These are phyloP conservation scores for Chloromyia formosa DNA, from an alignment of 2,888 invertebrate species.

Conservation along the genomic window DNA sequence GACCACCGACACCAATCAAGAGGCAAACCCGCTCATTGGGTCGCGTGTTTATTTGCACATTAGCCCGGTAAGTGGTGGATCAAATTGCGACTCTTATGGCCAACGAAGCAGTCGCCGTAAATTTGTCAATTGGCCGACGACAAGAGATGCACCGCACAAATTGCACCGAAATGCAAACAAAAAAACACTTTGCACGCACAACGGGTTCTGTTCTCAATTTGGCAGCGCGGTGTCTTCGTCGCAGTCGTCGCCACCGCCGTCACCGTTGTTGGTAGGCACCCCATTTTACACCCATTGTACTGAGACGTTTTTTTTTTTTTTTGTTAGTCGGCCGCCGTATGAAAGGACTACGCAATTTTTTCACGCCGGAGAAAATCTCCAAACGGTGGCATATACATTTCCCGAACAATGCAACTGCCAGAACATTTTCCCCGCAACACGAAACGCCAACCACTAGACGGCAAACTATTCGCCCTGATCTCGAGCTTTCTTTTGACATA, in stretches of 20 bases:
- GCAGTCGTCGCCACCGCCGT: too few relatives aligned
- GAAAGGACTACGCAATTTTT: constrained; percentile 32
- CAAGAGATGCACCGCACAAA: constrained; percentile 14
- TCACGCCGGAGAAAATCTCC: neutral
- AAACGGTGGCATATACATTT: neutral
- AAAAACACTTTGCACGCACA: constrained; percentile 8
- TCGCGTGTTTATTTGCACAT: constrained; percentile 31
- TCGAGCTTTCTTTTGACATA: constrained; percentile 28
- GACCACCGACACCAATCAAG: constrained; percentile 19
- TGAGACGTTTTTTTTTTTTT: constrained; percentile 7
- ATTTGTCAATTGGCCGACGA: neutral
- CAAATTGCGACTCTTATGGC: constrained; percentile 5
- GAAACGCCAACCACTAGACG: constrained; percentile 1
- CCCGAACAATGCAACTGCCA: neutral
- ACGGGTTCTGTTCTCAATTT: constrained; percentile 8
- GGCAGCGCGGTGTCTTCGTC: neutral
- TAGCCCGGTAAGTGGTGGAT: neutral
- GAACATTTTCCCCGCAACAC: neutral
- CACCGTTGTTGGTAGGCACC: constrained; percentile 12
- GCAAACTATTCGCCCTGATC: neutral
- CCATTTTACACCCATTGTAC: constrained; percentile 26
- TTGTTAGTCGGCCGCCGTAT: neutral
- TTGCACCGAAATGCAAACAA: constrained; percentile 17
- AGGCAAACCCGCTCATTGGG: neutral
- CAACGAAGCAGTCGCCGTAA: too few relatives aligned